Evolutionary conservation across 2,888 invertebrate genomes (phyloP).

Genomic region (Pammene fasciana): DNA sequence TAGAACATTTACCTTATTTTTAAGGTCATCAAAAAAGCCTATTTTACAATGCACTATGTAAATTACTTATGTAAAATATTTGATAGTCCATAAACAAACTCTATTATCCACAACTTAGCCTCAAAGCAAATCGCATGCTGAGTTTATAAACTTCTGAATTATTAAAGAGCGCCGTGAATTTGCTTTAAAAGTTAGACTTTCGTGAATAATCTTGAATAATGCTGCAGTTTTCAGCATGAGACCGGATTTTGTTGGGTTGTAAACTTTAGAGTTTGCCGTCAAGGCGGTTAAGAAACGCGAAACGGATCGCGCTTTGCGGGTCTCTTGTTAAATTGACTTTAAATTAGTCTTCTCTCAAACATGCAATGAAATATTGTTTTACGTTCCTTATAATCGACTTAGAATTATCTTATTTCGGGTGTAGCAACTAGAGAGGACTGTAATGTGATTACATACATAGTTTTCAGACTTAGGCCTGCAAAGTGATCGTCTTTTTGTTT

Average conservation of each 20-base stretch:
- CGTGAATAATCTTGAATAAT: conserved; percentile 22
- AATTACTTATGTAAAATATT: not conserved
- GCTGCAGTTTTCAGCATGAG: conserved; percentile 11
- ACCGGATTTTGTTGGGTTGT: conserved; percentile 17
- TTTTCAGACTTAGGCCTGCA: too few relatives aligned
- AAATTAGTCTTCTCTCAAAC: too few relatives aligned
- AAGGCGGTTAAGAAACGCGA: not conserved
- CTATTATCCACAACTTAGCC: not conserved
- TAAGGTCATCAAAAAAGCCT: too few relatives aligned
- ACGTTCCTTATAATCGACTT: too few relatives aligned
- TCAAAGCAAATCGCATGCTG: not conserved
- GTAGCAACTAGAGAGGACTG: too few relatives aligned
- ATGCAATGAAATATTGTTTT: too few relatives aligned
- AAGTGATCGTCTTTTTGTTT: too few relatives aligned
- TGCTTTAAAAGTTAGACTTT: conserved; percentile 15
- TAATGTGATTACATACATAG: too few relatives aligned
- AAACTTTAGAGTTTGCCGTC: conserved; percentile 2
- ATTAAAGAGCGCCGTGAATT: conserved; percentile 14
- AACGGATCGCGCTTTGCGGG: not conserved
- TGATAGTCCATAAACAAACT: conserved; percentile 7
- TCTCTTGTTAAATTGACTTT: not conserved
- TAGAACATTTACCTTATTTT: too few relatives aligned
- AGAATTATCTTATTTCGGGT: too few relatives aligned
- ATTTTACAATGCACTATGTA: too few relatives aligned
- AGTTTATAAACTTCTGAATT: conserved; percentile 19